A percentile compares a stretch with the other conserved stretches of the same genome.
These are phyloP conservation scores for Diadegma fenestrale DNA, from an alignment of 2,888 invertebrate species.

Conservation along the genomic window DNA sequence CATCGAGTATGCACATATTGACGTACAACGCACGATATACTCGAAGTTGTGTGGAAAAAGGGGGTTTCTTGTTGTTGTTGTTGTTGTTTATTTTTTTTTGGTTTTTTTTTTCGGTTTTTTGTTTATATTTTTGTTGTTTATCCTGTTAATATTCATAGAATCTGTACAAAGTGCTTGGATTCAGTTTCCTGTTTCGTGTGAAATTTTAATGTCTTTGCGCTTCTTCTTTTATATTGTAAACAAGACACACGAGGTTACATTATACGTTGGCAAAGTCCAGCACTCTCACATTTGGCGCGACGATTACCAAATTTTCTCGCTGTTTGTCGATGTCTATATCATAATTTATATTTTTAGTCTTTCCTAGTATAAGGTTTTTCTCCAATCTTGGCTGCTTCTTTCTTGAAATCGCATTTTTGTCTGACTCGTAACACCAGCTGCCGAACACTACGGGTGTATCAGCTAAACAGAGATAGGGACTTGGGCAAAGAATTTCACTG, in stretches of 20 bases:
- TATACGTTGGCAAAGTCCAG: slow-evolving; percentile 67
- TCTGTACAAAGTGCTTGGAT: slow-evolving; percentile 84
- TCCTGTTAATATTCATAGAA: slow-evolving; percentile 74
- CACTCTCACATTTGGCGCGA: slow-evolving; percentile 67
- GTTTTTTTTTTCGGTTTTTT: slow-evolving; percentile 58
- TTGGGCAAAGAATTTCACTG: slow-evolving; percentile 49
- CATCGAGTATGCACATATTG: slow-evolving; percentile 74
- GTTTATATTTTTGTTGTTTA: slow-evolving; percentile 63
- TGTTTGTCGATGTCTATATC: slow-evolving; percentile 28
- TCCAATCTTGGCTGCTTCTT: background rate
- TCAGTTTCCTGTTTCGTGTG: slow-evolving; percentile 77
- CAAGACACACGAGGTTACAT: slow-evolving; percentile 84
- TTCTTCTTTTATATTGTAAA: slow-evolving; percentile 77
- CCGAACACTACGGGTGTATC: slow-evolving; percentile 21
- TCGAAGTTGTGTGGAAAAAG: slow-evolving; percentile 82
- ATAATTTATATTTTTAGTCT: background rate
- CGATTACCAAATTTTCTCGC: slow-evolving; percentile 60
- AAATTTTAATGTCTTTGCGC: slow-evolving; percentile 75
- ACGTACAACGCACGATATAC: slow-evolving; percentile 78
- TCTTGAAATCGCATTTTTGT: background rate
- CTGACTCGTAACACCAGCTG: slow-evolving; percentile 8
- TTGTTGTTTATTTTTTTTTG: slow-evolving; percentile 56
- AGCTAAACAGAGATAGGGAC: slow-evolving; percentile 46
- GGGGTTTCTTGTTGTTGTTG: slow-evolving; percentile 52
- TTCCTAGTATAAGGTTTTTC: background rate